phyloP scores from a whole-genome alignment of 2,888 invertebrate species.

The Lottia scabra region DNA sequence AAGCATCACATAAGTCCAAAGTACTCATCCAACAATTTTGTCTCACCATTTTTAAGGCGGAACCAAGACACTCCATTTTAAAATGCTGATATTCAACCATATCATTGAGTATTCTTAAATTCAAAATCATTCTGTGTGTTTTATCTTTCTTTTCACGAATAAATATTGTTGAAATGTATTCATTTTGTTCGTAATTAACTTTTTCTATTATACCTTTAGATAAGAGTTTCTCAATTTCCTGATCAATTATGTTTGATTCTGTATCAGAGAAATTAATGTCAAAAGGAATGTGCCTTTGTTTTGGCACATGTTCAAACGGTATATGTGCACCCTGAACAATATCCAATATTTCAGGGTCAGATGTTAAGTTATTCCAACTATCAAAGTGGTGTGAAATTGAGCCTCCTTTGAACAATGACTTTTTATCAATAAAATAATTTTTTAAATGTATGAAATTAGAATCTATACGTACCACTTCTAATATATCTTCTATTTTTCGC shows the following conservation, averaged over 20 bases:
- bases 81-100: neutral
- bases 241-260: neutral
- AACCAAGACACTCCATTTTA: neutral
- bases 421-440: neutral
- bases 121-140: neutral
- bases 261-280: no score
- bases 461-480: neutral
- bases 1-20: neutral
- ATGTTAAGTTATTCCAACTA: neutral
- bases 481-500: neutral
- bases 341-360: no score
- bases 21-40: neutral
- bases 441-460: neutral
- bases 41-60: neutral
- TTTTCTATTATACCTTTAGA: neutral
- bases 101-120: neutral
- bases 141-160: neutral
- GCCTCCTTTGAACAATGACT: neutral
- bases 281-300: no score
- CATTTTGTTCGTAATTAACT: neutral
- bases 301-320: no score
- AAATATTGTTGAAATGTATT: neutral
- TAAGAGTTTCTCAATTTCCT: neutral
- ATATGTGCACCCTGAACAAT: no score
- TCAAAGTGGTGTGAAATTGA: neutral